Percentiles rank a stretch among this genome's conserved stretches.
Evolutionary conservation across 2,113 vertebrate genomes (phyloP).

Genomic region (Equus przewalskii): DNA sequence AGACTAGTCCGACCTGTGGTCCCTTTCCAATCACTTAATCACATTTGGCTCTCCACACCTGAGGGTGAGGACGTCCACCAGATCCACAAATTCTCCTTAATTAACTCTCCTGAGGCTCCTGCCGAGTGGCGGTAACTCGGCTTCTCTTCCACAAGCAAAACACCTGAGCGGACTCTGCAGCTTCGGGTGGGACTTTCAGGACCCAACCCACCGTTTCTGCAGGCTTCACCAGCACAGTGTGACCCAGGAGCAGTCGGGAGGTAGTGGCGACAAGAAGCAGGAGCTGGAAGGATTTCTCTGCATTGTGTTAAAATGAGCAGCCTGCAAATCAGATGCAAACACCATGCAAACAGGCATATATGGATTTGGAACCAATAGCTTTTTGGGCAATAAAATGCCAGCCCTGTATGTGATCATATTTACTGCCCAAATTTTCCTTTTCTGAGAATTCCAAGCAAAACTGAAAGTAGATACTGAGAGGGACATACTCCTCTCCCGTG

Average conservation of each 20-base stretch:
- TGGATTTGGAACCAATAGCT: slow-evolving; percentile 62
- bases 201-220: background rate
- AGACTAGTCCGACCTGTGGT: background rate
- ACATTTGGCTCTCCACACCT: slow-evolving; percentile 52
- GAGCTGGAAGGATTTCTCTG: background rate
- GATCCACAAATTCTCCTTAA: slow-evolving; percentile 74
- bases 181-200: background rate
- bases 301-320: slow-evolving; percentile 59
- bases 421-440: slow-evolving; percentile 49
- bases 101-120: slow-evolving; percentile 63
- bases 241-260: background rate
- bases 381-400: slow-evolving; percentile 65
- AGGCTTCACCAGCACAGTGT: background rate
- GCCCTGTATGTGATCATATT: slow-evolving; percentile 26
- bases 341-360: slow-evolving; percentile 40
- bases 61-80: slow-evolving; percentile 42
- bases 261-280: background rate
- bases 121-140: background rate
- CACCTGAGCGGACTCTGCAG: background rate
- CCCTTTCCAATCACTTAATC: slow-evolving; percentile 58
- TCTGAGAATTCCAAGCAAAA: slow-evolving; percentile 43
- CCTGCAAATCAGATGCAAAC: slow-evolving; percentile 65
- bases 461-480: background rate
- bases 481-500: background rate
- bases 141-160: background rate